Conservation (phyloP, 2,113 vertebrate species). For the Calidris pygmaea region DNA sequence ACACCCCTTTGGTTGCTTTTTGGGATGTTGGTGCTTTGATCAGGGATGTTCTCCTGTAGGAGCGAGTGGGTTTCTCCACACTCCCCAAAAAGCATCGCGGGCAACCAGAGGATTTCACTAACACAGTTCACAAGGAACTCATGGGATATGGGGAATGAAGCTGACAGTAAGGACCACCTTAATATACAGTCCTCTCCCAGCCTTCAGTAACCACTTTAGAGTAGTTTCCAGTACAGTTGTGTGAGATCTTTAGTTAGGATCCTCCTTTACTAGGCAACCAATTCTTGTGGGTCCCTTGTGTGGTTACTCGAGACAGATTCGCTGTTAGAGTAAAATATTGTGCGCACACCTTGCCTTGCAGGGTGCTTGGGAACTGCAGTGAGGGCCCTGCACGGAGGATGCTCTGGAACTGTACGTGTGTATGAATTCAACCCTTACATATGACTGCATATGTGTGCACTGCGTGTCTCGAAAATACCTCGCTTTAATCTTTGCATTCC, state of each 20-base stretch:
- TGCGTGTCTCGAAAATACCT: not conserved
- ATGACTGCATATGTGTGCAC: not conserved
- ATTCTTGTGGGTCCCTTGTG: slow-evolving; percentile 33
- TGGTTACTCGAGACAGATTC: not conserved
- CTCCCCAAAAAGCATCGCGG: not conserved
- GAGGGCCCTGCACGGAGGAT: not conserved
- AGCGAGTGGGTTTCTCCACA: not conserved
- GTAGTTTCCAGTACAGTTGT: not conserved
- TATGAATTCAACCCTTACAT: not conserved
- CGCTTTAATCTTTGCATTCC: not conserved
- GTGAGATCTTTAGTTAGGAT: slow-evolving; percentile 9
- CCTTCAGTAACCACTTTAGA: not conserved
- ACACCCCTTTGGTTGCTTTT: not conserved
- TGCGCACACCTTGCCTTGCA: not conserved
- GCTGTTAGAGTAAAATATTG: slow-evolving; percentile 34
- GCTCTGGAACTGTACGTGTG: not conserved
- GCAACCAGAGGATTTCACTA: not conserved
- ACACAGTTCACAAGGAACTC: not conserved
- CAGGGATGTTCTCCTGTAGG: not conserved
- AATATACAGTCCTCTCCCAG: not conserved
- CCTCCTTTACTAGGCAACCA: slow-evolving; percentile 26
- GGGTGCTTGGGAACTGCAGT: not conserved
- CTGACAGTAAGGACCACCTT: not conserved
- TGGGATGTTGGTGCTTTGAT: not conserved
- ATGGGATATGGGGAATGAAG: not conserved